Evolutionary conservation across 2,888 invertebrate genomes (phyloP), one percentile per base, ranked within the genome.

Genomic region (Ypsolopha sequella): DNA sequence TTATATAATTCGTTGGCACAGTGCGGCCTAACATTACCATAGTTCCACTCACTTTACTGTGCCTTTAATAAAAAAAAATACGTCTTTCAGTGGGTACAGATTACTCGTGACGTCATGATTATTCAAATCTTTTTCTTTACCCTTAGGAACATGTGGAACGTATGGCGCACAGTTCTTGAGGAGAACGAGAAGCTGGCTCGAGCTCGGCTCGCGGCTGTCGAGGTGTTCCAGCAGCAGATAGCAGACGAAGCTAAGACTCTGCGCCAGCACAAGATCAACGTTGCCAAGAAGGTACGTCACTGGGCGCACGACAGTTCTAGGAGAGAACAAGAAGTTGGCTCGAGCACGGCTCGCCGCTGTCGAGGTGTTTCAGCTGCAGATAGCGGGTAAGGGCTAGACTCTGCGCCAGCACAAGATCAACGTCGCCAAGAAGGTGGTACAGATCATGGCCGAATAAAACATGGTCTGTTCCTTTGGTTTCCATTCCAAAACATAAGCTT

Each of bases 121-220:
- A 3, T 24, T 24, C 24, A 24, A 24, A 24, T 24, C 2, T 24
- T 24, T 24, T 24, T 2, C 24, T 24, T 24, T 24, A 4, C 49
- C 13, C 7, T 10, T 65, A 98, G 98, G 95, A 97, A 97, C 72
- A 95, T 97, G 91, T 96, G 96, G 94, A 95, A 95, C 68, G 97
- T 98, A n/a, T 98, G 98, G 98, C 90, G 96, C 58, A 95, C 95
- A 0, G 95, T 98, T 2, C 85, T 98, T 64, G 97, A 98, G 73
- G 98, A 98, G 80, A 96, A 97, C 70, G 97, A 98, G 73, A 95
- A 96, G 73, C 80, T 97, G 61, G 97, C 97, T 10, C 91, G 95
- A 56, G 95, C 96, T 13, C 89, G 97, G 47, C 87, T 98, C 51
- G 96, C 97, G 0, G 98, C 97, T 0, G 95, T 97, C 38, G 98